Evolutionary conservation across 2,797 vertebrate genomes (phyloP), one percentile per base, ranked within the genome.

Genomic region (Cygnus olor): DNA sequence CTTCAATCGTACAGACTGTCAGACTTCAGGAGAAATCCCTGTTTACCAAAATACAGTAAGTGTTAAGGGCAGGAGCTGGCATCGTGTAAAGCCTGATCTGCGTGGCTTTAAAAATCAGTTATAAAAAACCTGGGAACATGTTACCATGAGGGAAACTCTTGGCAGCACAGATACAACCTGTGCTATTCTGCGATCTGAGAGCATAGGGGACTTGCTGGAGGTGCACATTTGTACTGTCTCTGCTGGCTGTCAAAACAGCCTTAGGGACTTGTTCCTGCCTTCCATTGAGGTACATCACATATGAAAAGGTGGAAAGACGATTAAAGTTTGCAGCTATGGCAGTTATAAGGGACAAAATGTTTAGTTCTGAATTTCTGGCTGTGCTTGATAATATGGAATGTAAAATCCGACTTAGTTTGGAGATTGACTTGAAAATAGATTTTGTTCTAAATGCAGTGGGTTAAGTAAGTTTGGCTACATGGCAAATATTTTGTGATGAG

Each of bases 261-360:
- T 3, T 11, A 2, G 65, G 69, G 42, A 9, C 24, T 54, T 64
- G 8, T 47, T 85, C 63, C 45, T 11, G 3, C 25, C 17, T 14
- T 45, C 44, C 4, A 0, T 0, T 8, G 25, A 40, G 56, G 25
- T 16, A 71, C 13, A 24, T 60, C 18, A 38, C 14, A 15, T 1
- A 19, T 2, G 13, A 4, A 34, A 44, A 56, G n/a, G 18, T 79
- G 56, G n/a, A 51, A 82, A 51, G 32, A 45, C 24, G 24, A 5
- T 51, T 19, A 14, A 86, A 58, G 56, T 58, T 57, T 42, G n/a
- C 36, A 64, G n/a, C 73, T 88, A 6, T 28, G 73, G 56, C 38
- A 76, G 68, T 88, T 69, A 51, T 28, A 14, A 36, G 38, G 36
- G 38, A 54, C 40, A 44, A 34, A 68, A 27, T 80, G 17, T 0